Evolutionary conservation across 2,797 vertebrate genomes (phyloP).

Genomic region (Phataginus tetradactyla): DNA sequence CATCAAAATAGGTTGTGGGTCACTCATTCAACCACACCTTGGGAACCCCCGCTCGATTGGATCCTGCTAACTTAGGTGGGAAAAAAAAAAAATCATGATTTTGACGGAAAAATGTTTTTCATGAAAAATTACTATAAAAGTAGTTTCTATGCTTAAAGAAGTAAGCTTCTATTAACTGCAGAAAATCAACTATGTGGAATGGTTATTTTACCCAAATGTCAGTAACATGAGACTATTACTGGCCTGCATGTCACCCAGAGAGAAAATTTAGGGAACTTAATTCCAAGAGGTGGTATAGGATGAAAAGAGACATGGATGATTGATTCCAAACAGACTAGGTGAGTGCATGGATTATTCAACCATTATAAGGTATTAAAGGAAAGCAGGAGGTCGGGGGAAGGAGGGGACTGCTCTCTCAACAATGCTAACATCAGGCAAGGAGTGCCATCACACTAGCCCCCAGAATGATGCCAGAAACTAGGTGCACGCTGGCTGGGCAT

Average conservation of each 20-base stretch:
- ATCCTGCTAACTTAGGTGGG: background rate
- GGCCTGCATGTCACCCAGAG: background rate
- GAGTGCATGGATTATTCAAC: background rate
- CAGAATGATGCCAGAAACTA: background rate
- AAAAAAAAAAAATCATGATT: background rate
- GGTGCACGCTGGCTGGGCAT: background rate
- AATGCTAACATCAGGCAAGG: background rate
- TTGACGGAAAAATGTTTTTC: conserved; percentile 28
- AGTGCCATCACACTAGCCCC: background rate
- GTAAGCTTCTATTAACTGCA: conserved; percentile 52
- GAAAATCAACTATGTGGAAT: conserved; percentile 48
- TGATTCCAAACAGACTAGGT: conserved; percentile 27
- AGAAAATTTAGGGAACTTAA: conserved; percentile 24
- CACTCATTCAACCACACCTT: background rate
- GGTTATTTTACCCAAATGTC: conserved; percentile 43
- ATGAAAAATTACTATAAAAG: conserved; percentile 38
- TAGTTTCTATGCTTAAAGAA: conserved; percentile 10
- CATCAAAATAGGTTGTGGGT: background rate
- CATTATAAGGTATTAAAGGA: conserved; percentile 30
- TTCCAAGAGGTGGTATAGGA: background rate
- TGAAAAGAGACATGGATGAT: background rate
- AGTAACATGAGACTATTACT: conserved; percentile 44
- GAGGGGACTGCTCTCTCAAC: background rate
- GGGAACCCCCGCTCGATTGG: background rate
- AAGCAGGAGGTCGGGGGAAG: background rate